phyloP scores from a whole-genome alignment of 2,888 invertebrate species.

The Argyresthia goedartella region DNA sequence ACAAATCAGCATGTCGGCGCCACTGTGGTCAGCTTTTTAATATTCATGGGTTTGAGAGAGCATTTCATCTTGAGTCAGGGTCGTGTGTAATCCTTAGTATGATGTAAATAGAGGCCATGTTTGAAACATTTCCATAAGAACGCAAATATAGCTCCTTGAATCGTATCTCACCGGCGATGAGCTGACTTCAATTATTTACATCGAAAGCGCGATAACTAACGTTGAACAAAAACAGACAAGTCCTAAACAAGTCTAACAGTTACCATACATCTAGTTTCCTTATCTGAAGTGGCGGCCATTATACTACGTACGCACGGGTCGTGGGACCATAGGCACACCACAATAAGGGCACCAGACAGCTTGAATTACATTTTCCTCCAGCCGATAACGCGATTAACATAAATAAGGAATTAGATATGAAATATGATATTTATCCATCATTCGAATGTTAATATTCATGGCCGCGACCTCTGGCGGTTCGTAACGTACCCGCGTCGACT shows the following conservation, averaged over 20 bases:
- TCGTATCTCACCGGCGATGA: constrained; percentile 1
- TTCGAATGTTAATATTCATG: constrained; percentile 26
- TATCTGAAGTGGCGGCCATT: not conserved
- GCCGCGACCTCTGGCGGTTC: constrained; percentile 16
- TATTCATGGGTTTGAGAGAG: no score
- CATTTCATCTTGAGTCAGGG: no score
- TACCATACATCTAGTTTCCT: not conserved
- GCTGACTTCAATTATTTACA: constrained; percentile 2
- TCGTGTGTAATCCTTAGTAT: no score
- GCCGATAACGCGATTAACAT: constrained; percentile 24
- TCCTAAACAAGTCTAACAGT: no score
- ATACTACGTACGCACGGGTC: not conserved
- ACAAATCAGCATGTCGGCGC: no score
- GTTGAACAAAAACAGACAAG: not conserved
- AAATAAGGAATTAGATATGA: constrained; percentile 37
- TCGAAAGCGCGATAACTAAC: constrained; percentile 2
- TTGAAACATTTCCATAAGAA: no score
- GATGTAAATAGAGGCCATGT: no score
- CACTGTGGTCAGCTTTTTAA: no score
- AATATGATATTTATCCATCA: constrained; percentile 40
- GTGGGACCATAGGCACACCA: no score
- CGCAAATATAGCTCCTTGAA: no score
- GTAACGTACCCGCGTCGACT: constrained; percentile 17
- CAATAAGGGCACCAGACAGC: no score
- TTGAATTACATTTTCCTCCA: not conserved